phyloP scores from a whole-genome alignment of 2,113 vertebrate species.

The Naja naja region DNA sequence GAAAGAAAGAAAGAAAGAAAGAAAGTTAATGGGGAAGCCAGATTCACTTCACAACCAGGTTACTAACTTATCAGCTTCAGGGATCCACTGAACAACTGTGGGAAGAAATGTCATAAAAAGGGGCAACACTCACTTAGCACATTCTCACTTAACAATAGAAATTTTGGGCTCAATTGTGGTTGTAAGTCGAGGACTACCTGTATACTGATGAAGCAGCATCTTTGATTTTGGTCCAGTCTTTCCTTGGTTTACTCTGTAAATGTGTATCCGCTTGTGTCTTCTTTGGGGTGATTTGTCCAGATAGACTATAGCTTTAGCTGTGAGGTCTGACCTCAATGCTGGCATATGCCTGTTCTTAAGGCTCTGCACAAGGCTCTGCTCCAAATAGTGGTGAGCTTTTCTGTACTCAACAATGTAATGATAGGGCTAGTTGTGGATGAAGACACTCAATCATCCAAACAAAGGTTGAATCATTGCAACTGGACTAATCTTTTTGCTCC shows the following conservation, averaged over 20 bases:
- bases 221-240: background rate
- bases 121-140: too few relatives aligned
- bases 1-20: too few relatives aligned
- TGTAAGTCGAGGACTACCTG: too few relatives aligned
- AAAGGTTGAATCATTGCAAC: too few relatives aligned
- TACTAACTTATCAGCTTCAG: too few relatives aligned
- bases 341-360: background rate
- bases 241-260: background rate
- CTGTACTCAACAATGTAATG: background rate
- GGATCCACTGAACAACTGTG: too few relatives aligned
- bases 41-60: too few relatives aligned
- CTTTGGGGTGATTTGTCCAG: background rate
- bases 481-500: too few relatives aligned
- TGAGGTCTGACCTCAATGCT: background rate
- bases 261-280: background rate
- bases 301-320: background rate
- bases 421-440: background rate
- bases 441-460: background rate
- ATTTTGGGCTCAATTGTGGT: too few relatives aligned
- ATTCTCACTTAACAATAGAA: too few relatives aligned
- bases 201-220: background rate
- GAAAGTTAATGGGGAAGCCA: too few relatives aligned
- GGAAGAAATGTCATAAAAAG: too few relatives aligned
- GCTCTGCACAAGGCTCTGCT: background rate
- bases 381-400: background rate